Base-by-base conservation (phyloP, 2,113 vertebrate species). In the Brachypteracias leptosomus region DNA sequence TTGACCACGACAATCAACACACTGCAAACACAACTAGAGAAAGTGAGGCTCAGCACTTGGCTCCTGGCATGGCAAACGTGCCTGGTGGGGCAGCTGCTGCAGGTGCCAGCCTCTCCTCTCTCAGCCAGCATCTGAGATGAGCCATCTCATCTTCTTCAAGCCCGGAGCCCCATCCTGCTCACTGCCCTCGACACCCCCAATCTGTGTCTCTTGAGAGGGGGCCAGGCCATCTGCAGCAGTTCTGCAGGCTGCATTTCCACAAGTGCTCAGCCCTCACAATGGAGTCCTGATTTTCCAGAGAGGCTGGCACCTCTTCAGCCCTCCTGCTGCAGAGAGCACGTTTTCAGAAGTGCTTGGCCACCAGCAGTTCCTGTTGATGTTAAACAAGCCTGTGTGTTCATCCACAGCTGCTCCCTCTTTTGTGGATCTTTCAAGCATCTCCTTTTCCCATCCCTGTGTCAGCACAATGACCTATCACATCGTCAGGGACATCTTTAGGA, bases 391-490 rank as follows among this genome's bases (percentile, higher is more conserved):
- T 59, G 18, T 35, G 58, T 85, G 18, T 72, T 91, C 71, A 89
- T 81, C 68, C 57, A 40, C 95, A 96, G 95, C 96, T 95, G 96
- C 25, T 85, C 36, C 90, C 95, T 90, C 95, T 95, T 85, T 68
- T 72, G 47, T 25, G 52, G 59, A 25, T 63, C 73, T 75, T 78
- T 67, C 2, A 28, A 74, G n/a, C 40, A 25, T 5, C 76, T 87
- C 42, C 65, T 85, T 49, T 86, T 49, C 67, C 26, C 31, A 31
- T 36, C 63, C 33, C 81, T 67, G 72, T 81, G 76, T 90, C 78
- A 94, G 75, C 92, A 86, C 54, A 92, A 51, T 20, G 71, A 70
- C 67, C 88, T 35, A 1, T 7, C 35, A 18, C 40, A 4, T 5
- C 52, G 29, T 6, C 74, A 70, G 52, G 40, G 25, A n/a, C n/a